Conservation (phyloP, 2,888 invertebrate genomes). For the Acronicta leporina region DNA sequence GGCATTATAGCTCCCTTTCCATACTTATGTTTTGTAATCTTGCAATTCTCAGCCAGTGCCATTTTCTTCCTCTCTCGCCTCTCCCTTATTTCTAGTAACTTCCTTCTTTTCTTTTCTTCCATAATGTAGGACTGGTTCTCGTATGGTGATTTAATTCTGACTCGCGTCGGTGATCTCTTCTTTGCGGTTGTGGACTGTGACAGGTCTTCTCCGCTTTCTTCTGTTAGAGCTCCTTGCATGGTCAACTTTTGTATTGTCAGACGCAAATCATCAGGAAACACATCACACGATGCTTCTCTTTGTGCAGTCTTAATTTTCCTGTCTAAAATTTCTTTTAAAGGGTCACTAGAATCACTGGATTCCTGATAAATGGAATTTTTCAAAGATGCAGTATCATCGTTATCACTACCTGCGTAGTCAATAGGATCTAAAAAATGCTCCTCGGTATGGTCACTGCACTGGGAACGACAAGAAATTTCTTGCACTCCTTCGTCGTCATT, state of each 20-base stretch:
- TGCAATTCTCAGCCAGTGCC: constrained; percentile 73
- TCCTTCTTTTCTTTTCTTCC: constrained; percentile 80
- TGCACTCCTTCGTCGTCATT: constrained; percentile 2
- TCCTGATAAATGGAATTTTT: constrained; percentile 37
- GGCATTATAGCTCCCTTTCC: constrained; percentile 68
- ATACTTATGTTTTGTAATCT: constrained; percentile 73
- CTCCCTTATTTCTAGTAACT: constrained; percentile 79
- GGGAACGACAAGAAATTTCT: constrained; percentile 3
- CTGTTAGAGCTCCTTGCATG: constrained; percentile 66
- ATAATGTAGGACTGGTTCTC: constrained; percentile 76
- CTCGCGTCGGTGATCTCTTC: constrained; percentile 71
- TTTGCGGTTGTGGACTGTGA: constrained; percentile 50
- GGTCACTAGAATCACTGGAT: constrained; percentile 52
- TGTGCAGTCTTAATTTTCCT: constrained; percentile 35
- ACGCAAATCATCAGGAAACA: constrained; percentile 67
- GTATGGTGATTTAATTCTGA: constrained; percentile 81
- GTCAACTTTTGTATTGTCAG: constrained; percentile 70
- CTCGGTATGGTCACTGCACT: constrained; percentile 13
- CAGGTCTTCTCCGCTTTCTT: constrained; percentile 70
- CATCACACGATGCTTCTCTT: constrained; percentile 55
- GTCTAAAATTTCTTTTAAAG: constrained; percentile 44
- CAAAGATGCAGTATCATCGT: constrained; percentile 16
- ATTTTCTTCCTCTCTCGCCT: constrained; percentile 78
- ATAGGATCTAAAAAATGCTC: constrained; percentile 4
- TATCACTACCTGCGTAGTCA: constrained; percentile 26